A percentile compares a stretch with the other conserved stretches of the same genome.
These are phyloP conservation scores for Dermatophagoides farinae DNA, from an alignment of 1,140 invertebrate genomes.

Conservation along the genomic window DNA sequence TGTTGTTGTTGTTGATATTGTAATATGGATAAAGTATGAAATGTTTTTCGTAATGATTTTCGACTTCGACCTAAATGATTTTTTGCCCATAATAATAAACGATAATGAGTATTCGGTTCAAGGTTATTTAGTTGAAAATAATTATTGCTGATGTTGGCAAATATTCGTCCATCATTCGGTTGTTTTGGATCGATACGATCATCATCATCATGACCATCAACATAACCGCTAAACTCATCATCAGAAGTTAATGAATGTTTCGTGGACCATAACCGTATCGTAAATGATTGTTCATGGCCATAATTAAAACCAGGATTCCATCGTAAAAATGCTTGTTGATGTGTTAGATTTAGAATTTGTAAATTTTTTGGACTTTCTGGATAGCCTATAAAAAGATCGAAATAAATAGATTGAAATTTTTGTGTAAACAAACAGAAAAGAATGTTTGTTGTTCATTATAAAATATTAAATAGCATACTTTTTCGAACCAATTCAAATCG, in stretches of 20 bases:
- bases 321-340: constrained; percentile 54
- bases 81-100: not conserved
- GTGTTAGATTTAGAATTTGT: constrained; percentile 57
- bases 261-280: constrained; percentile 43
- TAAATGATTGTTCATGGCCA: constrained; percentile 58
- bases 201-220: too few species aligned
- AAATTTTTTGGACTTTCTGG: constrained; percentile 60
- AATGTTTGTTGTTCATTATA: too few species aligned
- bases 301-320: constrained; percentile 90
- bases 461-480: constrained; percentile 12
- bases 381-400: constrained; percentile 27
- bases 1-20: not conserved
- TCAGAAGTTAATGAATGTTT: too few species aligned
- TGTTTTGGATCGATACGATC: too few species aligned
- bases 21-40: not conserved
- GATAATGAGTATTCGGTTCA: not conserved
- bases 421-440: too few species aligned
- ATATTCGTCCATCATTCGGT: not conserved
- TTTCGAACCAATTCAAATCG: constrained; percentile 14
- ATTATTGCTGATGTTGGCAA: not conserved
- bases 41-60: not conserved
- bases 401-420: not conserved
- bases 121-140: not conserved
- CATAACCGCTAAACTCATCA: too few species aligned
- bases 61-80: not conserved